These are phyloP conservation scores for Lutraria lutraria DNA, from an alignment of 2,888 invertebrate genomes.

Conservation along the genomic window DNA sequence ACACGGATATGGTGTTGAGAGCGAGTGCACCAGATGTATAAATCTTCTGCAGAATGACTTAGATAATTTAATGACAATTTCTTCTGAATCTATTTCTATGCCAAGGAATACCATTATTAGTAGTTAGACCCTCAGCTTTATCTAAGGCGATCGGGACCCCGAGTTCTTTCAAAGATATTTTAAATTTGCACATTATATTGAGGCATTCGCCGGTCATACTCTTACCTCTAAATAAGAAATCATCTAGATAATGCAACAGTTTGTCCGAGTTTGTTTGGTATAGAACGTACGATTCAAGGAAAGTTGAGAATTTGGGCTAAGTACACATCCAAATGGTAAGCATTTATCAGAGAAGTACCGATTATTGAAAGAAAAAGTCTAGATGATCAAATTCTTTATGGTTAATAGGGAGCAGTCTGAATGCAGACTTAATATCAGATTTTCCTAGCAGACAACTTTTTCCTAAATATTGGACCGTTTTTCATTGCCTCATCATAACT, in stretches of 20 bases:
- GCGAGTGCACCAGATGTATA: constrained; percentile 28
- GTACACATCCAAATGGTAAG: constrained; percentile 20
- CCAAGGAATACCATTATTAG: constrained; percentile 38
- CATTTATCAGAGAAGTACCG: constrained; percentile 21
- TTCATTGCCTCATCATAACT: constrained; percentile 49
- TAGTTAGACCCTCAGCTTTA: constrained; percentile 53
- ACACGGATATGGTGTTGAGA: constrained; percentile 46
- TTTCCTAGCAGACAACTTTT: constrained; percentile 48
- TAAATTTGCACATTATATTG: constrained; percentile 4
- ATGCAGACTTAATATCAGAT: constrained; percentile 60
- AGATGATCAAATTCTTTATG: constrained; percentile 58
- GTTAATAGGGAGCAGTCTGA: constrained; percentile 53
- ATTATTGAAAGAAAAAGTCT: constrained; percentile 29
- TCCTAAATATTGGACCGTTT: constrained; percentile 45
- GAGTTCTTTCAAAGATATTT: constrained; percentile 27
- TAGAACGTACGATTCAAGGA: neutral
- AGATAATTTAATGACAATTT: constrained; percentile 37
- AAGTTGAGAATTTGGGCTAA: constrained; percentile 26
- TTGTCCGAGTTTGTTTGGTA: neutral
- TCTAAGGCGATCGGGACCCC: constrained; percentile 45
- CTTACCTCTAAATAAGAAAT: constrained; percentile 41
- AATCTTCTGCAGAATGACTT: constrained; percentile 47
- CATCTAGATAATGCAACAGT: constrained; percentile 52
- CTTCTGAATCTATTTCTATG: constrained; percentile 42
- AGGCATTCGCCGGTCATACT: constrained; percentile 5